Conservation (phyloP, 2,113 vertebrate species). For the Ictidomys tridecemlineatus region DNA sequence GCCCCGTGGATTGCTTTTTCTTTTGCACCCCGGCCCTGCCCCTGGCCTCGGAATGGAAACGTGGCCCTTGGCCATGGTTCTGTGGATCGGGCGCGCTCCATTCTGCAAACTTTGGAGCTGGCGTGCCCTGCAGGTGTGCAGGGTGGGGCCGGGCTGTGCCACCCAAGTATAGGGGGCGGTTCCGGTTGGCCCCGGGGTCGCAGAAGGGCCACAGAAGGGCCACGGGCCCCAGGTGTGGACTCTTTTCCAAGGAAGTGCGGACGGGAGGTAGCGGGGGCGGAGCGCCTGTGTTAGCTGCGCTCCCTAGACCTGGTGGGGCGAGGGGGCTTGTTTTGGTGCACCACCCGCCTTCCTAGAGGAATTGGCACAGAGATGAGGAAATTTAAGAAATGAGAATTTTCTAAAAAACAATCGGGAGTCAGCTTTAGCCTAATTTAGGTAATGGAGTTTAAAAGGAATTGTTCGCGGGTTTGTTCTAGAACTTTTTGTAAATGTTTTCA, state of each 20-base stretch:
- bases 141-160: background rate
- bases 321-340: background rate
- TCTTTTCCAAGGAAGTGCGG: background rate
- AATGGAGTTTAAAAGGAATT: background rate
- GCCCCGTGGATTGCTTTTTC: background rate
- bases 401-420: background rate
- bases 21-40: background rate
- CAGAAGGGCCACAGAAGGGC: background rate
- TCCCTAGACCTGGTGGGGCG: background rate
- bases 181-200: background rate
- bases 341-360: background rate
- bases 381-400: background rate
- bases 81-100: background rate
- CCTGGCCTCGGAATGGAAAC: background rate
- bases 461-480: background rate
- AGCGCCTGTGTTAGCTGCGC: background rate
- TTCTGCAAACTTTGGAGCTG: background rate
- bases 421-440: too few species aligned
- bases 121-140: conserved; percentile 61
- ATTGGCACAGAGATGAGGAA: background rate
- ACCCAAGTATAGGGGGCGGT: background rate
- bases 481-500: conserved; percentile 38
- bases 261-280: background rate
- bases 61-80: conserved; percentile 54
- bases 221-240: background rate